These are phyloP conservation scores for Enteromius argenteus DNA, from an alignment of 2,797 vertebrate species.

Conservation along the genomic window DNA sequence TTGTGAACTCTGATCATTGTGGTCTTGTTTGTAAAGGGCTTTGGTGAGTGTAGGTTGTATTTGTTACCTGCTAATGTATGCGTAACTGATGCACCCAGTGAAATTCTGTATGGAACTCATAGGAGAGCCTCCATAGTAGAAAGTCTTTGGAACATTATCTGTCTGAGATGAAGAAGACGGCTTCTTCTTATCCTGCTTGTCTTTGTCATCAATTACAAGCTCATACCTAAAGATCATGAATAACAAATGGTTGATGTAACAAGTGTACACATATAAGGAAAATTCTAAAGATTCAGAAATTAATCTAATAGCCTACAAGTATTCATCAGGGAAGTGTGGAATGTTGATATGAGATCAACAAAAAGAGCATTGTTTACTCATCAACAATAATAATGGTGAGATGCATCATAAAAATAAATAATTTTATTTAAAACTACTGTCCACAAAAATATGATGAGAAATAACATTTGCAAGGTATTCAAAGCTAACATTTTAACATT, in stretches of 20 bases:
- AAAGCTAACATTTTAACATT: neutral
- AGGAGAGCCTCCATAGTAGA: constrained; percentile 92
- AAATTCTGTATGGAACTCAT: constrained; percentile 87
- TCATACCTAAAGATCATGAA: constrained; percentile 79
- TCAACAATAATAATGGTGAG: neutral
- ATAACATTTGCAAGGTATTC: neutral
- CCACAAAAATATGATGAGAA: neutral
- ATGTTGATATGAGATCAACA: neutral
- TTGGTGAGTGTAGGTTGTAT: constrained; percentile 14
- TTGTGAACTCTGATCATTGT: neutral
- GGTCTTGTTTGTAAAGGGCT: neutral
- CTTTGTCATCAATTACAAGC: constrained; percentile 89
- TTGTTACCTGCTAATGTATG: constrained; percentile 91
- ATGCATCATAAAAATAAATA: neutral
- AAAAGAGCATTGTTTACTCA: neutral
- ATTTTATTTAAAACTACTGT: neutral
- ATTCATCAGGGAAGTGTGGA: neutral
- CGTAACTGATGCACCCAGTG: constrained; percentile 94
- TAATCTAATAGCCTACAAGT: neutral
- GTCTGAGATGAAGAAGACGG: constrained; percentile 55
- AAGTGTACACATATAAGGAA: neutral
- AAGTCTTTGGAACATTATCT: constrained; percentile 72
- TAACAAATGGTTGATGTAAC: neutral
- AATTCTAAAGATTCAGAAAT: neutral
- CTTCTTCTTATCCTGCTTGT: constrained; percentile 79